Base-by-base conservation (phyloP, 2,113 vertebrate species). In the Calyptommatus sinebrachiatus region DNA sequence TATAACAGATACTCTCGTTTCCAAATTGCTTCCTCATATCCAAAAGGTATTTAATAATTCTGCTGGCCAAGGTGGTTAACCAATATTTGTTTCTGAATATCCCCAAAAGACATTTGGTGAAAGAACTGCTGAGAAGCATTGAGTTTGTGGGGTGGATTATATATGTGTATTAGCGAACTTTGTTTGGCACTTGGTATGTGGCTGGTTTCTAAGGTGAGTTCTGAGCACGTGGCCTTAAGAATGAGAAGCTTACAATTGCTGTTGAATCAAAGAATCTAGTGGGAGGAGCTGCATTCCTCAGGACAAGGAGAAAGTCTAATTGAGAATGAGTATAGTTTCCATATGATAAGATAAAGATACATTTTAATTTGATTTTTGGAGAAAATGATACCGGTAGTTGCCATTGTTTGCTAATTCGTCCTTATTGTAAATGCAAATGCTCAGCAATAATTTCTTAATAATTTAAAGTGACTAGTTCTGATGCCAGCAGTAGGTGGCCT, bases 1-100 rank as follows among this genome's bases (percentile, higher is more conserved):
- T 4, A 81, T 99, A 62, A 95, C 96, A 0, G 94, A 99, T 79
- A 74, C 84, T n/a, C 75, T 97, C 24, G 88, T 99, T 4, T 94
- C 98, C 83, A 97, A 96, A 75, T 92, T 99, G 16, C 95, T 99
- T 26, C 98, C 98, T 1, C 97, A 97, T n/a, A 81, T 99, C 68
- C 98, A 99, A 84, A 96, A 95, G 97, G 98, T 99, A 83, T 0
- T 0, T 22, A 14, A 70, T 84, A 24, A 48, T 80, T 78, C 73
- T 3, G 20, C 69, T 61, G 80, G 53, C 29, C 45, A 26, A 3
- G 28, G 48, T 61, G 1, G 50, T 63, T 63, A 61, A 35, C 46
- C 79, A 16, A 18, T 57, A 2, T 57, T 57, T 57, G 53, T 57
- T 57, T 57, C 18, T 57, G 53, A 57, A 57, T 57, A 50, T 8